Evolutionary conservation across 2,113 vertebrate genomes (phyloP), one percentile per base, ranked within the genome.

Genomic region (Sitta europaea): DNA sequence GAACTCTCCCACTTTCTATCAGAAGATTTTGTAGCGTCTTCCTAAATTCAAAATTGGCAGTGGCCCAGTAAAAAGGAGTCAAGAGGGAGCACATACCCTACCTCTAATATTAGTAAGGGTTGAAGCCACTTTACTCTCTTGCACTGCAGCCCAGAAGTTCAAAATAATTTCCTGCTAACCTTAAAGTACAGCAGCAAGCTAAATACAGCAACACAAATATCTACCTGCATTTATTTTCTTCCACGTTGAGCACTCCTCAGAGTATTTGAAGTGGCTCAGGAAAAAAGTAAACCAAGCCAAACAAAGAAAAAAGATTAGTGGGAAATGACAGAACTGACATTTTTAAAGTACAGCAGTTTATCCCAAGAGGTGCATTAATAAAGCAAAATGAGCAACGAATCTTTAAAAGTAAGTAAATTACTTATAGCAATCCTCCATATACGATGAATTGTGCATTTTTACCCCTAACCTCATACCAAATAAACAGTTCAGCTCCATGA

Each of bases 341-440:
- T 97, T 98, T 97, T 95, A 94, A 83, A 97, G 96, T 95, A 68
- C 61, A 97, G 73, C 71, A 93, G 53, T 65, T 97, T 92, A 85
- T 95, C 91, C 91, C 94, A 96, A 95, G 96, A 97, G 93, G 45
- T 74, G 58, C 71, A 94, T 91, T 97, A 95, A 48, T 96, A 96
- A 96, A 93, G 43, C 85, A 96, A 97, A 97, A 95, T n/a, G n/a
- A 93, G 65, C 77, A 96, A 94, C 55, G 94, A 92, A 86, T 92
- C 45, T 95, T 78, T 89, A 81, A 92, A 95, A 96, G 81, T 70
- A 95, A 98, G 62, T 48, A 47, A 96, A 93, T 96, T 90, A 90
- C 79, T 88, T 82, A 78, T 10, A 87, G 57, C 51, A 75, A 96
- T 33, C 21, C 43, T 86, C 82, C 78, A 67, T 10, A 6, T 66